Evolutionary conservation across 2,113 vertebrate genomes (phyloP), one percentile per base, ranked within the genome.

Genomic region (Datnioides undecimradiatus): DNA sequence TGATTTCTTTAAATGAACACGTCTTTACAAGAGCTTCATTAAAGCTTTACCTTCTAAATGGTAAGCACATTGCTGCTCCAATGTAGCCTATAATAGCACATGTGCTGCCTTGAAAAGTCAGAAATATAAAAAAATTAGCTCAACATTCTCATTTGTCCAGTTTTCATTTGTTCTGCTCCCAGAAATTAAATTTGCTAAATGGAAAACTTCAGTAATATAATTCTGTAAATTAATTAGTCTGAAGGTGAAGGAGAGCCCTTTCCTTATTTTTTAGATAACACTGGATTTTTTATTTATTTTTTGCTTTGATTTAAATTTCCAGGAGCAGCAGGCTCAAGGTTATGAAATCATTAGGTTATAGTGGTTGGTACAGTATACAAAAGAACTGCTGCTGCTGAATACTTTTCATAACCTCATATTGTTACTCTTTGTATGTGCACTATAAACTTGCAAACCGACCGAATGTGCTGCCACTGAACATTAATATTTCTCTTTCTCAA

Each of bases 271-370:
- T 67, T 19, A 36, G 27, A 58, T 60, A 57, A 72, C 21, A 72
- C 21, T 54, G 31, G 8, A 57, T 54, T 65, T 27, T 10, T 5
- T 7, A 9, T 31, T 19, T 10, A 19, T 62, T 67, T 80, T 69
- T 10, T 5, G 10, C 13, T 31, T 19, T 10, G 23, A 67, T 67
- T 80, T 69, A 38, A 64, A 60, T 84, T 79, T 51, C 51, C 58
- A 60, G 23, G 63, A 60, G 46, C 40, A n/a, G 51, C 29, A 25
- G 2, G 0, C 1, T 73, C 63, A 63, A 73, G 81, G 75, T 57
- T 55, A 43, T 52, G 25, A 66, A 25, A 59, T 36, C 1, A 0
- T 14, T 63, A 31, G 25, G 27, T 45, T 64, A 21, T 31, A 23
- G 3, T 23, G 13, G 7, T 8, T 17, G 3, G 21, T 16, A 21